These are phyloP conservation scores for Corythoichthys intestinalis DNA, from an alignment of 2,113 vertebrate species.

Conservation along the genomic window DNA sequence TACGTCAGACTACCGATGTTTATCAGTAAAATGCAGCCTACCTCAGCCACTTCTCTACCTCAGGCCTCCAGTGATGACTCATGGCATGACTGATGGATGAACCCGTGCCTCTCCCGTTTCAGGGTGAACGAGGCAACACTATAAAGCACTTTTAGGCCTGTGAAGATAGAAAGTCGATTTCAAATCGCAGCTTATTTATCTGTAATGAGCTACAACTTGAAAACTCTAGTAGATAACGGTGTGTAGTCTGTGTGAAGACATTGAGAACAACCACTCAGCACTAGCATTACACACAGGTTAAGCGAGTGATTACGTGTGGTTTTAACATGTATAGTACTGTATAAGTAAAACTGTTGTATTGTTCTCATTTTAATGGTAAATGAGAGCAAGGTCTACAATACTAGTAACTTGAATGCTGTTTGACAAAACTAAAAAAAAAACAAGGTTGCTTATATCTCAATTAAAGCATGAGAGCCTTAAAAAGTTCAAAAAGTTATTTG, in stretches of 20 bases:
- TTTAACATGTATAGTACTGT: too few species aligned
- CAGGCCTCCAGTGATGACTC: conserved; percentile 29
- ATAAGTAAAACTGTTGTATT: too few species aligned
- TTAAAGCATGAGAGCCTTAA: neutral
- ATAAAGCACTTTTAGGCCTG: neutral
- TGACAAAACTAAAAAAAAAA: neutral
- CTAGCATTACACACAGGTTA: neutral
- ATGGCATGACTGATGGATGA: conserved; percentile 33
- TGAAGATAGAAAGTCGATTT: conserved; percentile 2
- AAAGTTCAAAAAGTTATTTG: neutral
- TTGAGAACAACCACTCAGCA: neutral
- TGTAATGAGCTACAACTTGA: neutral
- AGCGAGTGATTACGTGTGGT: neutral
- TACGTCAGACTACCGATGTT: conserved; percentile 23
- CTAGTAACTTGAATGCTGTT: too few species aligned
- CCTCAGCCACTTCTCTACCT: conserved; percentile 19
- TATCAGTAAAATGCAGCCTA: conserved; percentile 21
- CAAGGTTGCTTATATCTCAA: neutral
- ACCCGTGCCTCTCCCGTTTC: conserved; percentile 11
- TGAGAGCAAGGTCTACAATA: too few species aligned
- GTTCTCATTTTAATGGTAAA: too few species aligned
- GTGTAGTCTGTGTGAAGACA: neutral
- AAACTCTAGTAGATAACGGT: neutral
- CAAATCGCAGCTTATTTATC: neutral
- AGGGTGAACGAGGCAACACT: conserved; percentile 12